Evolutionary conservation across 2,888 invertebrate species (phyloP).

Genomic region (Melanotus villosus): DNA sequence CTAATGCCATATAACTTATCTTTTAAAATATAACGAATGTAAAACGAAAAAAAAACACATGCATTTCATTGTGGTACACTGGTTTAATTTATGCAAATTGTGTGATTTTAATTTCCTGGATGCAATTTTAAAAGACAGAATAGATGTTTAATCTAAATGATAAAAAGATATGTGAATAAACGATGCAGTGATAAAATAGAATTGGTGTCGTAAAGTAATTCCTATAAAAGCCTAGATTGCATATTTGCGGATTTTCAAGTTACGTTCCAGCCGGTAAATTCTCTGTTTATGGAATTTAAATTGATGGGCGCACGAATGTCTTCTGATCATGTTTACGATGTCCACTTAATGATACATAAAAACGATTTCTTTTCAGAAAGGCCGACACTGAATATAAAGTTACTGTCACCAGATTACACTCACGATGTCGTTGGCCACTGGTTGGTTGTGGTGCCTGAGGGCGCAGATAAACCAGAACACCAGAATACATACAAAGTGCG

Average conservation of each 20-base stretch:
- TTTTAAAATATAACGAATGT: no score
- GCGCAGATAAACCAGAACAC: slow-evolving; percentile 37
- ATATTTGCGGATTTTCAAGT: slow-evolving; percentile 27
- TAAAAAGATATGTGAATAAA: no score
- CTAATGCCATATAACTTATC: no score
- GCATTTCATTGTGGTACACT: no score
- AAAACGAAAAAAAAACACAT: no score
- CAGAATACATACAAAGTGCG: slow-evolving; percentile 12
- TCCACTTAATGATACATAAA: slow-evolving; percentile 48
- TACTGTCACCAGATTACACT: slow-evolving; percentile 47
- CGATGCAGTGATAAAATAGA: no score
- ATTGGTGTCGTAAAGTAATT: slow-evolving; percentile 7
- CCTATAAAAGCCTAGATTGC: slow-evolving; percentile 9
- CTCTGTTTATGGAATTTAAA: slow-evolving; percentile 47
- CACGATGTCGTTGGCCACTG: slow-evolving; percentile 46
- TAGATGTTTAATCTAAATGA: no score
- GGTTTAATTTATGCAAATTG: no score
- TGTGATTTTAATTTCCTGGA: no score
- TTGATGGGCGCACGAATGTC: slow-evolving; percentile 45
- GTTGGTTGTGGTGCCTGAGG: slow-evolving; percentile 32
- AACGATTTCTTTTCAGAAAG: slow-evolving; percentile 47
- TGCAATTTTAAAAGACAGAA: no score
- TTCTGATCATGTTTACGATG: slow-evolving; percentile 47
- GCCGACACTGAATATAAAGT: slow-evolving; percentile 47
- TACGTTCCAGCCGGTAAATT: slow-evolving; percentile 38